Evolutionary conservation across 2,888 invertebrate species (phyloP).

Genomic region (Archips xylosteana): DNA sequence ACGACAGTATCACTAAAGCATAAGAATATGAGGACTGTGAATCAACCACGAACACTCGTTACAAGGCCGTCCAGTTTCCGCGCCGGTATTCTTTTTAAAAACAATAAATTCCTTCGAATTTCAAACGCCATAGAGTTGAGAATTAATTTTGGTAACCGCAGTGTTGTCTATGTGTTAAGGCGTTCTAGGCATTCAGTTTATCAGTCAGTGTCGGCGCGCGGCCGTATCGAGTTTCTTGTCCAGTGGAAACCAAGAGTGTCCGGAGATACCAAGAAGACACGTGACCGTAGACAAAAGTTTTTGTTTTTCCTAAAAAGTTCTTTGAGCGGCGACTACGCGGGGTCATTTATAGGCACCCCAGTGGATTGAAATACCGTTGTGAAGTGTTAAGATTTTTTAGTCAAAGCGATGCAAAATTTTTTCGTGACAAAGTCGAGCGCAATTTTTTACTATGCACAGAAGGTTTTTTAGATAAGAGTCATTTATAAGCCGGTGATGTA

Average conservation of each 20-base stretch:
- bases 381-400: slow-evolving; percentile 7
- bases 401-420: slow-evolving; percentile 2
- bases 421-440: neutral
- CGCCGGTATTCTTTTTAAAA: slow-evolving; percentile 34
- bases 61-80: slow-evolving; percentile 54
- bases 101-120: slow-evolving; percentile 46
- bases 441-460: slow-evolving; percentile 5
- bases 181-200: slow-evolving; percentile 51
- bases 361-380: slow-evolving; percentile 13
- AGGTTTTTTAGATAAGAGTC: slow-evolving; percentile 2
- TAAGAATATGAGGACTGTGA: slow-evolving; percentile 58
- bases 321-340: neutral
- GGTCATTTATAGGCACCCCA: slow-evolving; percentile 23
- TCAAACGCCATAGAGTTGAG: slow-evolving; percentile 46
- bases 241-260: slow-evolving; percentile 38
- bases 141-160: slow-evolving; percentile 43
- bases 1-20: slow-evolving; percentile 46
- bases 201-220: slow-evolving; percentile 58
- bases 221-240: slow-evolving; percentile 55
- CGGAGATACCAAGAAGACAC: slow-evolving; percentile 14
- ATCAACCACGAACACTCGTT: slow-evolving; percentile 56
- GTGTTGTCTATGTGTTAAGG: slow-evolving; percentile 45
- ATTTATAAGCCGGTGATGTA: slow-evolving; percentile 34
- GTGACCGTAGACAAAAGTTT: slow-evolving; percentile 20
- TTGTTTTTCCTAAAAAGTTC: slow-evolving; percentile 17